Base-by-base conservation (phyloP, 2,888 invertebrate genomes). In the Elysia crispata region DNA sequence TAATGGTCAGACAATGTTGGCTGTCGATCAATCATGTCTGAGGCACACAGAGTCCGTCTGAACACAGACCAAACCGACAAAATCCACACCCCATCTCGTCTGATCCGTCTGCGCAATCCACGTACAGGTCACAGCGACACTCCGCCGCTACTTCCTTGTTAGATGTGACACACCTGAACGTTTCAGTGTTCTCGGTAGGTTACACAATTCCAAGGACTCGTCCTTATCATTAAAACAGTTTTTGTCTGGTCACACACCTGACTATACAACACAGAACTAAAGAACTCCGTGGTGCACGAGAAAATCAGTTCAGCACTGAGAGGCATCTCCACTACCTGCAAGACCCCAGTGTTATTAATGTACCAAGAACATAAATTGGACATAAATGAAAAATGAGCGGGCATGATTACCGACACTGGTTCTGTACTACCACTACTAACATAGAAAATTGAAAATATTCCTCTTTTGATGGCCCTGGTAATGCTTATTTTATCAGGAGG, bases 31-130 rank as follows among this genome's bases (percentile, higher is more conserved):
- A 41, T 70, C 69, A 70, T 18, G 69, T 69, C 1, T 33, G 30
- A 30, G 69, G 77, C 8, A 50, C 33, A n/a, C 77, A 77, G 20
- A 69, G 41, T 18, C 77, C 77, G 60, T 77, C 77, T 23, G 33
- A 41, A 60, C 77, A 77, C 5, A 67, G 30, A 1, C 57, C 41
- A 23, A 69, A 69, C 41, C 57, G 77, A 20, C 77, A 77, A 0
- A 11, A 18, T 0, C 28, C 60, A 18, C 77, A 77, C 1, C 57
- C 69, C 25, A 5, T 33, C 57, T 77, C 77, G 33, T 77, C 77
- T 11, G 67, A 57, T 20, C 41, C 70, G n/a, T 77, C 77, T 0
- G 30, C 13, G 31, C 77, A 77, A 69, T 77, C 77, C 30, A 6
- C 11, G 60, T 69, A 28, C n/a, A 77, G 25, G 20, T 77, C 77